A percentile compares a stretch with the other conserved stretches of the same genome.
Evolutionary conservation across 2,797 vertebrate genomes (phyloP).

Genomic region (Lateolabrax maculatus): DNA sequence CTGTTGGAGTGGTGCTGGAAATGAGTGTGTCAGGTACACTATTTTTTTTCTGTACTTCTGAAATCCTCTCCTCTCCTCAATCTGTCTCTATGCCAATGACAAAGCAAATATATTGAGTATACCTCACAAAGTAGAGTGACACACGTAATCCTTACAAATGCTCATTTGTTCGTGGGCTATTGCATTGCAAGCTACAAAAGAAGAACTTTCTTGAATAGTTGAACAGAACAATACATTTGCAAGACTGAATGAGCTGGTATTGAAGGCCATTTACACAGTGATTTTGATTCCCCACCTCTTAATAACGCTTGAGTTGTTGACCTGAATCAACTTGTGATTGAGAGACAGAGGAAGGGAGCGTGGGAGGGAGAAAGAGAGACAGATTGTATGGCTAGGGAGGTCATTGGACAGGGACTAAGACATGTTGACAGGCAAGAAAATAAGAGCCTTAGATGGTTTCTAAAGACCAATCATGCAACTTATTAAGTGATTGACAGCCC

Average conservation of each 20-base stretch:
- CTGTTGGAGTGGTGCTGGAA: background rate
- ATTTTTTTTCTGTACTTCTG: too few relatives aligned
- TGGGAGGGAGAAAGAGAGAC: background rate
- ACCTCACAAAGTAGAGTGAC: background rate
- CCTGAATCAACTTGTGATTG: background rate
- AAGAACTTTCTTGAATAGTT: background rate
- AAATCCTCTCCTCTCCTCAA: background rate
- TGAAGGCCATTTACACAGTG: conserved; percentile 20
- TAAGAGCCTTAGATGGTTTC: background rate
- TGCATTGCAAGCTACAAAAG: background rate
- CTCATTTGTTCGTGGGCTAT: background rate
- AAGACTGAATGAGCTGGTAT: background rate
- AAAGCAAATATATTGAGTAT: too few relatives aligned
- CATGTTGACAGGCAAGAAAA: background rate
- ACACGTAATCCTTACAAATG: background rate
- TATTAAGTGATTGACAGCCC: conserved; percentile 15
- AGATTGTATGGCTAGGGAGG: background rate
- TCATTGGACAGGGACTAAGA: background rate
- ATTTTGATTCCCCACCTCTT: conserved; percentile 1
- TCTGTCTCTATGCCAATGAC: background rate
- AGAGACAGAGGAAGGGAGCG: background rate
- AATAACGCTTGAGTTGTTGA: conserved; percentile 21
- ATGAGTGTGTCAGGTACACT: background rate
- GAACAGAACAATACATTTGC: background rate
- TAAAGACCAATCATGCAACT: background rate